phyloP scores from a whole-genome alignment of 2,797 vertebrate genomes.

The Carcharodon carcharias region DNA sequence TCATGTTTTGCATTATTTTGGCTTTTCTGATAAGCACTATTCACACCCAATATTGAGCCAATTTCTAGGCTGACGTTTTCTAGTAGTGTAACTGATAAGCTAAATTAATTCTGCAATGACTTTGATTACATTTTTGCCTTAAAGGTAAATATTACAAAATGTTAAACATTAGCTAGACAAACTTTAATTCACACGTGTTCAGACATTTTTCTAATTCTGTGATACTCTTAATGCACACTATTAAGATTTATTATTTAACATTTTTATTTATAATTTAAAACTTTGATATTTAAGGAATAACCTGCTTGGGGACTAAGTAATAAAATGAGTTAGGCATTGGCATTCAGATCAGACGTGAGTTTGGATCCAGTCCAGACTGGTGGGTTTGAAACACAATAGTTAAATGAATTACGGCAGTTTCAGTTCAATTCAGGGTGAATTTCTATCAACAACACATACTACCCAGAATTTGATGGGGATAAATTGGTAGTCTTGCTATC shows the following conservation, averaged over 20 bases:
- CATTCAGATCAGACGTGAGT: neutral
- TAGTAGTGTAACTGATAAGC: neutral
- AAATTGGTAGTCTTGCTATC: neutral
- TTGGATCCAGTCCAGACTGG: neutral
- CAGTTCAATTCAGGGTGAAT: neutral
- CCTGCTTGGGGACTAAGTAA: neutral
- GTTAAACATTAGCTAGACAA: neutral
- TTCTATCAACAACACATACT: neutral
- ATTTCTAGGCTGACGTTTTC: neutral
- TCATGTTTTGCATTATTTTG: neutral
- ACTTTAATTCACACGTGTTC: neutral
- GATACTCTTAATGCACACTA: neutral
- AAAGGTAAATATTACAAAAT: neutral
- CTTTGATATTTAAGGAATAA: neutral
- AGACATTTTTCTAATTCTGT: neutral
- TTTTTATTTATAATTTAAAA: neutral
- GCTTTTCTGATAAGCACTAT: neutral
- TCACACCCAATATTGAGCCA: neutral
- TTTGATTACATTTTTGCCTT: neutral
- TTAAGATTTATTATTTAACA: neutral
- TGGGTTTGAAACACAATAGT: neutral
- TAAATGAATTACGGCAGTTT: neutral
- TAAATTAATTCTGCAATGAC: neutral
- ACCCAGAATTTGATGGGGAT: neutral
- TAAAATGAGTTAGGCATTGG: neutral